phyloP scores from a whole-genome alignment of 1,140 invertebrate genomes.

The Amphibalanus amphitrite region DNA sequence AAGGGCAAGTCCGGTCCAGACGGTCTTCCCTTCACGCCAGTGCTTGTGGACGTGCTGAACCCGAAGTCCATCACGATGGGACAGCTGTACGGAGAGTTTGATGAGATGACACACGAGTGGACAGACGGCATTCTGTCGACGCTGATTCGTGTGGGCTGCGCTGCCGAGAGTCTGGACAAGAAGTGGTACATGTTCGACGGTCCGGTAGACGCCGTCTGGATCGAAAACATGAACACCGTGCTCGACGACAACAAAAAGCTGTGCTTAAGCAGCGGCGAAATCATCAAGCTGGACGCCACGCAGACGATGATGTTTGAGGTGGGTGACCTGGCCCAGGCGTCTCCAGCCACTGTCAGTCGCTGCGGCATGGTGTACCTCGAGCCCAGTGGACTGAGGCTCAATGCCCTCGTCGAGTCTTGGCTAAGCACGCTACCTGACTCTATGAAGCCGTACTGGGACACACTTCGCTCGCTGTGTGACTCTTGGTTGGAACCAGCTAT shows the following conservation, averaged over 20 bases:
- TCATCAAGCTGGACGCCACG: conserved; percentile 45
- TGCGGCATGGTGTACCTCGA: conserved; percentile 80
- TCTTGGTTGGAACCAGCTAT: neutral
- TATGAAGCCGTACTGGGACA: neutral
- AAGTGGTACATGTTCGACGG: conserved; percentile 54
- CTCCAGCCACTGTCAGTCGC: conserved; percentile 61
- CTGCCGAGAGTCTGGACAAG: conserved; percentile 43
- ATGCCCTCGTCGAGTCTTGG: conserved; percentile 75
- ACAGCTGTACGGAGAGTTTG: conserved; percentile 78
- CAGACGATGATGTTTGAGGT: conserved; percentile 91
- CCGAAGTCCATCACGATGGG: conserved; percentile 84
- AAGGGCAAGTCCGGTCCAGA: neutral
- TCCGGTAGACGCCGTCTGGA: conserved; percentile 33
- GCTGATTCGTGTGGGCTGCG: conserved; percentile 7
- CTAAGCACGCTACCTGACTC: conserved; percentile 45
- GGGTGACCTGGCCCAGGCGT: conserved; percentile 76
- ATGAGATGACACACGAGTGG: conserved; percentile 80
- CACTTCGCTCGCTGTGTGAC: neutral
- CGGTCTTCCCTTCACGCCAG: neutral
- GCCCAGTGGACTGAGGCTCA: conserved; percentile 38
- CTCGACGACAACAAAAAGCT: conserved; percentile 39
- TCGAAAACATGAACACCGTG: conserved; percentile 40
- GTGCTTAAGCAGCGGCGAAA: conserved; percentile 31
- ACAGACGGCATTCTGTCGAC: conserved; percentile 35
- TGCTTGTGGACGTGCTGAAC: conserved; percentile 51